Percentiles rank a stretch among this genome's conserved stretches.
Conservation (phyloP, 2,888 invertebrate species). For the Seira musarum region DNA sequence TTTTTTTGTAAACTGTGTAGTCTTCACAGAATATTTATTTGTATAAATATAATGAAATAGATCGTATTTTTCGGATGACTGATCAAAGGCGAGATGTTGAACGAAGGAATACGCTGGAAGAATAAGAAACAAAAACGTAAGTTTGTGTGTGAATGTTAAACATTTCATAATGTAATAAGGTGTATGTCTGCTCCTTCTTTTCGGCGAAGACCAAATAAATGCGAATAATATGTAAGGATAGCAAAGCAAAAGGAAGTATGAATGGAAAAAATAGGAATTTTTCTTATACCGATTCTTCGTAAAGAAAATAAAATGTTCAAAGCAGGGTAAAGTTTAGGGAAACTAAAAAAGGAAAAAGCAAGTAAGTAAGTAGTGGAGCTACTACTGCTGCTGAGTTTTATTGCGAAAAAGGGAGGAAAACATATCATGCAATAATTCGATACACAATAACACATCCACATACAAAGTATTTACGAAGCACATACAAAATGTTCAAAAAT, state of each 20-base stretch:
- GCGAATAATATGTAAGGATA: too few species aligned
- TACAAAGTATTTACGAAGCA: too few species aligned
- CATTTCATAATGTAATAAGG: too few species aligned
- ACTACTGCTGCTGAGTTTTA: conserved; percentile 18
- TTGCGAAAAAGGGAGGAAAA: conserved; percentile 35
- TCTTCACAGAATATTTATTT: conserved; percentile 44
- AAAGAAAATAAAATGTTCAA: conserved; percentile 24
- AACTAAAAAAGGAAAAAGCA: conserved; percentile 12
- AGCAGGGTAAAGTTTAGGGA: conserved; percentile 38
- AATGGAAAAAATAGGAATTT: conserved; percentile 19
- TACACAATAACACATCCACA: conserved; percentile 31
- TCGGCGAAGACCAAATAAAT: too few species aligned
- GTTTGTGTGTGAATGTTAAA: neutral
- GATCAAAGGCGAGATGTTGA: conserved; percentile 40
- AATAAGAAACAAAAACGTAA: neutral
- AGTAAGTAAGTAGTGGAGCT: neutral
- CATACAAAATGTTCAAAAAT: too few species aligned
- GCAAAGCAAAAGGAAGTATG: too few species aligned
- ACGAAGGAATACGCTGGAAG: conserved; percentile 1
- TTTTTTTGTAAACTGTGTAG: conserved; percentile 25
- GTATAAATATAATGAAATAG: conserved; percentile 42
- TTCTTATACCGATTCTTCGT: too few species aligned
- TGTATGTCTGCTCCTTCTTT: too few species aligned
- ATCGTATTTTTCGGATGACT: conserved; percentile 55
- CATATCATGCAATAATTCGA: conserved; percentile 50